Conservation (phyloP, 2,888 invertebrate species). For the Lasiommata megera region DNA sequence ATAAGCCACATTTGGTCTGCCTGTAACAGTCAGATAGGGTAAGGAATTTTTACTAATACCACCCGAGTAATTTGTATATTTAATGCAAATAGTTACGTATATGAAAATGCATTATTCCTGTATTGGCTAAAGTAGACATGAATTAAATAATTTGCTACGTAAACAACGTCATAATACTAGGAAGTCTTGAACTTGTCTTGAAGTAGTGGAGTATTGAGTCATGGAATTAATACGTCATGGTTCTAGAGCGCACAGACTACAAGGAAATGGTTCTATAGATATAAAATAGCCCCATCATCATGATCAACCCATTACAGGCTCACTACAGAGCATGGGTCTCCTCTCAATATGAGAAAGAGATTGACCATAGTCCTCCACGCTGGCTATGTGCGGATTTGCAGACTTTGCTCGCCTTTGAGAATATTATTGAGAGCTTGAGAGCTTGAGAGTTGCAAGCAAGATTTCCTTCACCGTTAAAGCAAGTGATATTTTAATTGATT, state of each 20-base stretch:
- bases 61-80: neutral
- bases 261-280: neutral
- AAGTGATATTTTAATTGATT: too few species aligned
- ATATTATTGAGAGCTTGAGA: too few species aligned
- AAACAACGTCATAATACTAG: conserved; percentile 13
- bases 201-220: conserved; percentile 9
- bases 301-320: too few species aligned
- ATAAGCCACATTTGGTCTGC: neutral
- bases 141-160: conserved; percentile 10
- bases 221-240: conserved; percentile 8
- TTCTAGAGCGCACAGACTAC: conserved; percentile 4
- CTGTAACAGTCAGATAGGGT: neutral
- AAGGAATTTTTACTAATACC: neutral
- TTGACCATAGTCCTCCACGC: too few species aligned
- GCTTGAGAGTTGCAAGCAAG: too few species aligned
- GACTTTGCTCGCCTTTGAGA: too few species aligned
- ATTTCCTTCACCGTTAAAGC: too few species aligned
- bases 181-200: conserved; percentile 5
- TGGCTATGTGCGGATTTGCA: too few species aligned
- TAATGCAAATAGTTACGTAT: neutral
- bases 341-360: too few species aligned
- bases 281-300: too few species aligned
- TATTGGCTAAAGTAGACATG: neutral
- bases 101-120: neutral
- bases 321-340: too few species aligned